phyloP scores from a whole-genome alignment of 2,797 vertebrate genomes.

The Microhierax caerulescens region DNA sequence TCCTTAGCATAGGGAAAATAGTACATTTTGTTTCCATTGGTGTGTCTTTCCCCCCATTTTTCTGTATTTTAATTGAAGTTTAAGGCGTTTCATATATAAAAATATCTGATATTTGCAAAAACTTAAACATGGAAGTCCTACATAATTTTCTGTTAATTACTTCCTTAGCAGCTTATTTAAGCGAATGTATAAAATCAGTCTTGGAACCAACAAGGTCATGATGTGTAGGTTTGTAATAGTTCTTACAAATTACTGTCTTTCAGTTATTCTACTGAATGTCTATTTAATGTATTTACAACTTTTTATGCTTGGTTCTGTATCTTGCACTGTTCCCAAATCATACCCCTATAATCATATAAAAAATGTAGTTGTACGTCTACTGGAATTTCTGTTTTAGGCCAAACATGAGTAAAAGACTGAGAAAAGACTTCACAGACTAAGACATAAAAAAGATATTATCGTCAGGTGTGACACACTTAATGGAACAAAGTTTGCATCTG shows the following conservation, averaged over 20 bases:
- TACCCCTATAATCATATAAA: background rate
- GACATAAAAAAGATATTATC: background rate
- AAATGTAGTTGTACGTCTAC: background rate
- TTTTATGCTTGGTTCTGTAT: background rate
- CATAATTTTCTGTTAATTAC: constrained; percentile 7
- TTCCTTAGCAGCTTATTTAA: background rate
- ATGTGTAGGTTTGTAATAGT: background rate
- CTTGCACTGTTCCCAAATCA: background rate
- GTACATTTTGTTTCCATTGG: background rate
- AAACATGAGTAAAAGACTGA: background rate
- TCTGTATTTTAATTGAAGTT: background rate
- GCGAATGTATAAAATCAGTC: background rate
- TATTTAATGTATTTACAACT: background rate
- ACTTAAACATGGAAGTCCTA: background rate
- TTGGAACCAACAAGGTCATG: background rate
- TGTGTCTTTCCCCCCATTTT: background rate
- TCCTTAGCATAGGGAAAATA: background rate
- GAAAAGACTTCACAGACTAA: background rate
- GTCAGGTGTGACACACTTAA: background rate
- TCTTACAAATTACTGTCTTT: background rate
- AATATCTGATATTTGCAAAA: background rate
- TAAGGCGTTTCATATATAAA: background rate
- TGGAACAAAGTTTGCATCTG: background rate
- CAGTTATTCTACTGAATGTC: background rate
- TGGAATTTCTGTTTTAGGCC: background rate